phyloP scores from a whole-genome alignment of 2,888 invertebrate genomes.

The Pachliopta kotzebuea region DNA sequence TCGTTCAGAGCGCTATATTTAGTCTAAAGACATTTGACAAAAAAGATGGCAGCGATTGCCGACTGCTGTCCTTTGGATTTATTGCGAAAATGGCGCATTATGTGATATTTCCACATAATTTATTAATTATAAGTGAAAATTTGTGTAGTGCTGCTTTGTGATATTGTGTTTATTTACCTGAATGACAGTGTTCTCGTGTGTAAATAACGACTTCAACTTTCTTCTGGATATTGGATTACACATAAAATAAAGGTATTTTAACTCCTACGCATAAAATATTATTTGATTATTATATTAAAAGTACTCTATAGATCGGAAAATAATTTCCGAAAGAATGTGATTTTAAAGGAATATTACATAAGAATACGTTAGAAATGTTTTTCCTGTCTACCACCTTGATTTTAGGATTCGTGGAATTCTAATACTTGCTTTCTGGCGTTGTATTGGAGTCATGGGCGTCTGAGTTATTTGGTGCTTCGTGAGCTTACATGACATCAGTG shows the following conservation, averaged over 20 bases:
- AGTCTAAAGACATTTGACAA: slow-evolving; percentile 80
- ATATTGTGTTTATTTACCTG: slow-evolving; percentile 71
- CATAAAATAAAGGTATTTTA: slow-evolving; percentile 75
- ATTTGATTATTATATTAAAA: slow-evolving; percentile 29
- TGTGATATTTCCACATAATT: slow-evolving; percentile 76
- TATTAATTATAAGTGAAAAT: slow-evolving; percentile 72
- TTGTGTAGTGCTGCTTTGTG: slow-evolving; percentile 77
- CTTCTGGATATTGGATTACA: slow-evolving; percentile 80
- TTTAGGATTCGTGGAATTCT: slow-evolving; percentile 49
- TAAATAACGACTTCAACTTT: slow-evolving; percentile 73
- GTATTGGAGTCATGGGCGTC: slow-evolving; percentile 40
- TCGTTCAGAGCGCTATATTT: slow-evolving; percentile 78
- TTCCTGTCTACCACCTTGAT: slow-evolving; percentile 32
- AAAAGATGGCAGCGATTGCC: slow-evolving; percentile 80
- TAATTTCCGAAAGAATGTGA: slow-evolving; percentile 26
- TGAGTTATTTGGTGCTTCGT: slow-evolving; percentile 42
- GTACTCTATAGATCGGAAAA: slow-evolving; percentile 5
- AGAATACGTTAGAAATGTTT: slow-evolving; percentile 44
- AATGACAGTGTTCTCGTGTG: slow-evolving; percentile 73
- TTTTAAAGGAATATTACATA: slow-evolving; percentile 63
- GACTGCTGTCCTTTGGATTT: slow-evolving; percentile 75
- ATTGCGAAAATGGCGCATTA: slow-evolving; percentile 78
- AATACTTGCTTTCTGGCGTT: slow-evolving; percentile 42
- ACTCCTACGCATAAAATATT: slow-evolving; percentile 59
- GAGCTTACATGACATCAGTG: slow-evolving; percentile 69